A percentile compares a stretch with the other conserved stretches of the same genome.
Conservation (phyloP, 2,113 vertebrate species). For the Telmatochromis brachygnathus region DNA sequence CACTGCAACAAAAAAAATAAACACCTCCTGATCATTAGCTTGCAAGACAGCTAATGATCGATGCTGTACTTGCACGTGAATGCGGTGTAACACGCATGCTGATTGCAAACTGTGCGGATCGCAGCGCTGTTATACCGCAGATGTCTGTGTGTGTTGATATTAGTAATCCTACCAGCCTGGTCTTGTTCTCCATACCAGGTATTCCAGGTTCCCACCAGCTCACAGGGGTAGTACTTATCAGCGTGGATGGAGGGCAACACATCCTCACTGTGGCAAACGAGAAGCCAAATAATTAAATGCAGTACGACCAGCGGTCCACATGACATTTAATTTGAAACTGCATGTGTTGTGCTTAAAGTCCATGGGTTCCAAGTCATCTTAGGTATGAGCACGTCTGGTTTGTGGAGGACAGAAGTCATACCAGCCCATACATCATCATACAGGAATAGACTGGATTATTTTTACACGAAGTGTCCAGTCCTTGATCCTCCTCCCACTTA, state of each 20-base stretch:
- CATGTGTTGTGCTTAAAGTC: not conserved
- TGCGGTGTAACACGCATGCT: not conserved
- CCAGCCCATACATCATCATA: not conserved
- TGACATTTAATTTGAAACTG: not conserved
- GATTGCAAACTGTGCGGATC: not conserved
- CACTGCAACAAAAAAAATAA: not conserved
- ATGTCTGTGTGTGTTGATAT: not conserved
- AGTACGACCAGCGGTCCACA: not conserved
- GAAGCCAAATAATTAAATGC: not conserved
- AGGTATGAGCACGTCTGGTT: not conserved
- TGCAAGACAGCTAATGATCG: not conserved
- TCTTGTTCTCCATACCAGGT: constrained; percentile 99
- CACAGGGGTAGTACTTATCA: constrained; percentile 91
- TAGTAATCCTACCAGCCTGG: constrained; percentile 86
- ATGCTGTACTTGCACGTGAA: not conserved
- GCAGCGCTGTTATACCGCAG: not conserved
- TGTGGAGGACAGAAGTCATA: not conserved
- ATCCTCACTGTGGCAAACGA: constrained; percentile 78
- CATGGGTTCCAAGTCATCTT: not conserved
- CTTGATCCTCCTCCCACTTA: not conserved
- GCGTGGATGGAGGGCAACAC: constrained; percentile 90
- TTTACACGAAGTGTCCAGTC: not conserved
- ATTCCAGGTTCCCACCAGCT: constrained; percentile 98
- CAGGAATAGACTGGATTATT: constrained; percentile 40
- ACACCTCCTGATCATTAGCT: not conserved